Evolutionary conservation across 2,113 vertebrate genomes (phyloP).

Genomic region (Eudyptes chrysolophus): DNA sequence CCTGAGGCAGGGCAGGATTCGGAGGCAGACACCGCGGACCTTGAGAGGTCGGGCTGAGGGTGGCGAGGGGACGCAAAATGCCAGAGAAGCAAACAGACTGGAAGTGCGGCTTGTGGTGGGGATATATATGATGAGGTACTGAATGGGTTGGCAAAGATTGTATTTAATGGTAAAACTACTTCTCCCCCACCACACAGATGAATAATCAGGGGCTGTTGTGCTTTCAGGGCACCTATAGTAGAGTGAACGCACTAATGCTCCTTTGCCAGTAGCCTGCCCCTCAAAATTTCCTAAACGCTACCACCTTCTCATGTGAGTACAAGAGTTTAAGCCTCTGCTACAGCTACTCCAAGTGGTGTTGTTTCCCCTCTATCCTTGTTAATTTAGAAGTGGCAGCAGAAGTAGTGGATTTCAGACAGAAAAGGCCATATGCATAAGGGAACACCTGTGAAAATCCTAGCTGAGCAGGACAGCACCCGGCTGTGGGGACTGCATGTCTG

Average conservation of each 20-base stretch:
- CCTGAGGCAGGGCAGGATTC: background rate
- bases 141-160: background rate
- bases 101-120: background rate
- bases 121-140: background rate
- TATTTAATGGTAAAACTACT: background rate
- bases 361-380: background rate
- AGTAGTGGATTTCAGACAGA: background rate
- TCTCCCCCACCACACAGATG: background rate
- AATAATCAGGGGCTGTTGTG: background rate
- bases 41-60: background rate
- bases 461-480: background rate
- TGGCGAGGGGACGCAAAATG: accelerated
- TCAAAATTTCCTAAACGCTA: background rate
- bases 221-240: background rate
- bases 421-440: background rate
- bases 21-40: accelerated
- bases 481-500: background rate
- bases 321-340: background rate
- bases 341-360: background rate
- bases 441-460: background rate
- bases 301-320: background rate
- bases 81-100: background rate
- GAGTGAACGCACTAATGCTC: background rate
- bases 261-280: background rate
- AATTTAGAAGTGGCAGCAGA: background rate